phyloP scores from a whole-genome alignment of 2,797 vertebrate genomes.

The Sarcoramphus papa region DNA sequence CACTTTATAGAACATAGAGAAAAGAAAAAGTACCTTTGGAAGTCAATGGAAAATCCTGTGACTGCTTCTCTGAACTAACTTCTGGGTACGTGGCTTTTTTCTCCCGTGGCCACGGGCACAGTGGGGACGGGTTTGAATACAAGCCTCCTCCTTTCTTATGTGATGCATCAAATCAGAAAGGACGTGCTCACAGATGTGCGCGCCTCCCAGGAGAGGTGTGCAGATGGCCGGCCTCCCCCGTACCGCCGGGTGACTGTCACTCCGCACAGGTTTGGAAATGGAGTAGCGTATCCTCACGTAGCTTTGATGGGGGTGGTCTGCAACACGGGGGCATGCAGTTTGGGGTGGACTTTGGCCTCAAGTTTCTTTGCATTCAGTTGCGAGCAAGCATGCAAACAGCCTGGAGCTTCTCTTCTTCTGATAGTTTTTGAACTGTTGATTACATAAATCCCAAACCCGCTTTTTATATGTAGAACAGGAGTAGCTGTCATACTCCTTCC shows the following conservation, averaged over 20 bases:
- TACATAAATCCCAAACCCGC: not conserved
- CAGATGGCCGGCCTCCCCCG: not conserved
- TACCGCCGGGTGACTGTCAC: not conserved
- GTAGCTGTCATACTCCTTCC: not conserved
- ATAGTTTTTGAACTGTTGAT: not conserved
- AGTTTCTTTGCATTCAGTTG: not conserved
- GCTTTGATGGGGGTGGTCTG: not conserved
- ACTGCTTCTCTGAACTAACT: not conserved
- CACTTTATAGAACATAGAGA: not conserved
- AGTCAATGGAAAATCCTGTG: not conserved
- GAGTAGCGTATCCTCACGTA: not conserved
- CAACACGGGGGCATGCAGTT: accelerated
- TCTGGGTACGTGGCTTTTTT: not conserved
- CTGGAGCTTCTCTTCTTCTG: not conserved
- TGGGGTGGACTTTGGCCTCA: not conserved
- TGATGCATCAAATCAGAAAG: not conserved
- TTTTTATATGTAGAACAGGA: not conserved
- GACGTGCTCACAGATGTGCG: not conserved
- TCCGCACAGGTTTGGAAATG: not conserved
- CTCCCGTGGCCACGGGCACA: not conserved
- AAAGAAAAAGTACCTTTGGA: slow-evolving; percentile 12
- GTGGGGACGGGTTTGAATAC: not conserved
- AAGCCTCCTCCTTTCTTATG: not conserved
- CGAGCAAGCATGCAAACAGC: not conserved
- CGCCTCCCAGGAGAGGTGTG: not conserved